These are phyloP conservation scores for Scaptomyza polygonia DNA, from an alignment of 2,888 invertebrate genomes.

Conservation along the genomic window DNA sequence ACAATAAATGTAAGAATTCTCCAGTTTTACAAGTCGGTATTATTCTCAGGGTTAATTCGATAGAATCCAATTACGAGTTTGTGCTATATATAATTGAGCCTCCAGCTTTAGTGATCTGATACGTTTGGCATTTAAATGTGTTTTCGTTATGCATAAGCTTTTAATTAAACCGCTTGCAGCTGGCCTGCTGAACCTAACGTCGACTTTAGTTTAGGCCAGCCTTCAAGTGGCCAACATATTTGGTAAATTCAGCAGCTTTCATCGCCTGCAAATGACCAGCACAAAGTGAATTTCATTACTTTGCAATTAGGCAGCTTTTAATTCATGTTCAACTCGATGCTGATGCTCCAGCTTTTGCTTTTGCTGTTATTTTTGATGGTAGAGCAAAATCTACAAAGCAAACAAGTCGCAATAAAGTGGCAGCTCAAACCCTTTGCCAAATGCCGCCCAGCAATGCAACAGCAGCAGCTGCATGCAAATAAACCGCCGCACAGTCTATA, in stretches of 20 bases:
- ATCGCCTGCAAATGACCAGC: not conserved
- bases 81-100: not conserved
- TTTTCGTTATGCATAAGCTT: slow-evolving; percentile 21
- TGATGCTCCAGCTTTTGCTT: slow-evolving; percentile 1
- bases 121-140: not conserved
- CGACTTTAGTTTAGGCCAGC: not conserved
- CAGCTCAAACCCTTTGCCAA: slow-evolving; percentile 28
- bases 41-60: not conserved
- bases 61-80: not conserved
- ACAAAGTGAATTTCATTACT: slow-evolving; percentile 44
- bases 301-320: slow-evolving; percentile 46
- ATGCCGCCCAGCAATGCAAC: slow-evolving; percentile 13
- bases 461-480: slow-evolving; percentile 46
- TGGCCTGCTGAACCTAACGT: not conserved
- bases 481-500: slow-evolving; percentile 19
- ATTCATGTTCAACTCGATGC: slow-evolving; percentile 9
- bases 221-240: slow-evolving; percentile 28
- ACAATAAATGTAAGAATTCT: not conserved
- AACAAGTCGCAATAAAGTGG: slow-evolving; percentile 44
- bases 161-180: slow-evolving; percentile 19
- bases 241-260: slow-evolving; percentile 10
- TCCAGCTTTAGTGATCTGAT: not conserved
- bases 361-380: no score
- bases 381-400: slow-evolving; percentile 27
- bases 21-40: not conserved